Evolutionary conservation across 2,888 invertebrate species (phyloP), one percentile per base, ranked within the genome.

Genomic region (Glyphotaelius pellucidus): DNA sequence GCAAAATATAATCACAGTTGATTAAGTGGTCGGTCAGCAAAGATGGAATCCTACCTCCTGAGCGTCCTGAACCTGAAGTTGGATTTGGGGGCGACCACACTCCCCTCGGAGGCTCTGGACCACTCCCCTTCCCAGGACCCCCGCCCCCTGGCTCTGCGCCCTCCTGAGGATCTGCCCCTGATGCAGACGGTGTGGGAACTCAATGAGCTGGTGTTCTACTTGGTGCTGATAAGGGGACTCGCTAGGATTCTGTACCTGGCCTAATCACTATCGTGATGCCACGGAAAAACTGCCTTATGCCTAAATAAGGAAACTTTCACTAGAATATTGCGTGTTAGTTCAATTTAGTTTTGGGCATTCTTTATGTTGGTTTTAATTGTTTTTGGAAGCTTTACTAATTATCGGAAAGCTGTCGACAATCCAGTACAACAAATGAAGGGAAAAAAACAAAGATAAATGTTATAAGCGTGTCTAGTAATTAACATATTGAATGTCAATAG

Each of bases 121-220:
- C 7, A 7, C 25, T n/a, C 89, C n/a, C 35, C 32, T 19, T 19
- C 1, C 9, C 86, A 19, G 38, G 7, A 0, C 35, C 79, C 79
- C 31, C 79, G 35, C 9, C 35, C 79, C 25, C 32, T 15, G 89
- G 35, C 11, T 30, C 9, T n/a, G 25, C 25, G 38, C 42, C 38
- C 30, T 2, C 38, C 89, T 11, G 79, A 25, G 80, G 79, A 79
- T 25, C 67, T 35, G 3, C 89, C 31, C 14, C 80, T 80, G 2
- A 52, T 86, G 30, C 42, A 31, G 47, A 30, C 47, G 30, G 86
- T 47, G 30, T 86, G 86, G 42, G 86, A 86, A 25, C n/a, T 86
- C 30, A 86, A n/a, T 31, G 25, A 47, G 9, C 42, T 86, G n/a
- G 42, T 86, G 86, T 47, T 42, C 52, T 86, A 30, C 47, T 42